Percentiles rank a stretch among this genome's conserved stretches.
These are phyloP conservation scores for Perithous albicinctus DNA, from an alignment of 2,888 invertebrate genomes.

Conservation along the genomic window DNA sequence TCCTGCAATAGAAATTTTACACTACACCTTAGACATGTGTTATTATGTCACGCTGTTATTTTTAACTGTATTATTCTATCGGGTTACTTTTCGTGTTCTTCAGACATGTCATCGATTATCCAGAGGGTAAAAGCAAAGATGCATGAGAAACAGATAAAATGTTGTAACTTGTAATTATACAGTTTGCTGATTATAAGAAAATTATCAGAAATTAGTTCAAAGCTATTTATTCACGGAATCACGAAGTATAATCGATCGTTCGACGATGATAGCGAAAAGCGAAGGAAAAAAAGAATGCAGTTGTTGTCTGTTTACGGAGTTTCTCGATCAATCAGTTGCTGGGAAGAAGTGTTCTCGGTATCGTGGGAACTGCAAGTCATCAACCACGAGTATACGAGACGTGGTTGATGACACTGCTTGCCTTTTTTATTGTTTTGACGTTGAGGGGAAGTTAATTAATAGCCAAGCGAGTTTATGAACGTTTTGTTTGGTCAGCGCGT, in stretches of 20 bases:
- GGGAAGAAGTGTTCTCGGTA: conserved; percentile 17
- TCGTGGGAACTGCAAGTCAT: conserved; percentile 41
- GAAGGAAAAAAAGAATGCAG: conserved; percentile 10
- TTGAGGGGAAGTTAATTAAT: conserved; percentile 40
- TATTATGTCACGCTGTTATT: too few species aligned
- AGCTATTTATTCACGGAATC: not conserved
- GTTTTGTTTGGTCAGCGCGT: not conserved
- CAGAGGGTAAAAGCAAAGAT: too few species aligned
- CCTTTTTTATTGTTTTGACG: conserved; percentile 25
- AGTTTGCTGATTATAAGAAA: not conserved
- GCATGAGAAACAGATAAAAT: too few species aligned
- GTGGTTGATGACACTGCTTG: not conserved
- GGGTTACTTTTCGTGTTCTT: too few species aligned
- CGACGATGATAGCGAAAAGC: not conserved
- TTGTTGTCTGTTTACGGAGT: conserved; percentile 2
- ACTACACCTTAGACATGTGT: too few species aligned
- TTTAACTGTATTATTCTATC: too few species aligned
- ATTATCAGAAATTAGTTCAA: not conserved
- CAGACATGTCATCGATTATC: too few species aligned
- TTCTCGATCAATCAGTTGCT: conserved; percentile 20
- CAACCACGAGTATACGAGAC: not conserved
- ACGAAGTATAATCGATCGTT: not conserved
- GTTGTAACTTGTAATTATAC: not conserved
- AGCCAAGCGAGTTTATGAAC: conserved; percentile 7
- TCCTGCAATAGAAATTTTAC: too few species aligned